A percentile compares a stretch with the other conserved stretches of the same genome.
Evolutionary conservation across 2,113 vertebrate genomes (phyloP).

Genomic region (Lucifuga dentata): DNA sequence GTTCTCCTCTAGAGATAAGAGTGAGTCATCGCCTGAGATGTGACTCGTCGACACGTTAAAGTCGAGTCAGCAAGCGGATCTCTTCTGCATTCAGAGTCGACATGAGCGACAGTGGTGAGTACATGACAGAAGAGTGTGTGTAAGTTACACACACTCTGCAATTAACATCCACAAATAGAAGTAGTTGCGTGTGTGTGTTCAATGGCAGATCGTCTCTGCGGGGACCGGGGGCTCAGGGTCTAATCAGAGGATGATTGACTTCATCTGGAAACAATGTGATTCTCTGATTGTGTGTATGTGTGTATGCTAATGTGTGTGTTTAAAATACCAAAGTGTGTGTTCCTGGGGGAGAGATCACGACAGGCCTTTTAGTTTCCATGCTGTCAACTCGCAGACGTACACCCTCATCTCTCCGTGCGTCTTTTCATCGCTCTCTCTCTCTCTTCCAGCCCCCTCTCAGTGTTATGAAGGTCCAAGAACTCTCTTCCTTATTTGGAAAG

Average conservation of each 20-base stretch:
- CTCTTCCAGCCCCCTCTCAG: slow-evolving; percentile 55
- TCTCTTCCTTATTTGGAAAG: slow-evolving; percentile 94
- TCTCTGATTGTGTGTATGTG: slow-evolving; percentile 27
- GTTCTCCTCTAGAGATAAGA: slow-evolving; percentile 1
- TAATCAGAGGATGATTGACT: slow-evolving; percentile 62
- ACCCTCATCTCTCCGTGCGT: slow-evolving; percentile 20
- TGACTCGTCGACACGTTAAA: slow-evolving; percentile 28
- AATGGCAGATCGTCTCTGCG: slow-evolving; percentile 11
- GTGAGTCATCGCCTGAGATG: slow-evolving; percentile 11
- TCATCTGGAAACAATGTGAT: slow-evolving; percentile 72
- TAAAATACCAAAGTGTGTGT: slow-evolving; percentile 50
- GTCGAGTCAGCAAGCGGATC: slow-evolving; percentile 39
- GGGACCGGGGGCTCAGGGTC: slow-evolving; percentile 34
- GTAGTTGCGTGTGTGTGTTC: slow-evolving; percentile 34
- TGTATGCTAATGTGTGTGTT: slow-evolving; percentile 51
- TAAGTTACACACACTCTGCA: slow-evolving; percentile 29
- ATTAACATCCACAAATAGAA: slow-evolving; percentile 47
- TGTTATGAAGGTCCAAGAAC: slow-evolving; percentile 85
- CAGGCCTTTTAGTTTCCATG: slow-evolving; percentile 75
- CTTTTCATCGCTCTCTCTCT: slow-evolving; percentile 34
- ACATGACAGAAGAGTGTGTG: slow-evolving; percentile 26
- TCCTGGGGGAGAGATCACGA: slow-evolving; percentile 59
- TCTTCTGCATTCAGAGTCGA: not conserved
- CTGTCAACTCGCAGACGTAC: slow-evolving; percentile 66
- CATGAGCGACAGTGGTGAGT: slow-evolving; percentile 31